A percentile compares a stretch with the other conserved stretches of the same genome.
phyloP scores from a whole-genome alignment of 2,113 vertebrate species.

The Thryonomys swinderianus region DNA sequence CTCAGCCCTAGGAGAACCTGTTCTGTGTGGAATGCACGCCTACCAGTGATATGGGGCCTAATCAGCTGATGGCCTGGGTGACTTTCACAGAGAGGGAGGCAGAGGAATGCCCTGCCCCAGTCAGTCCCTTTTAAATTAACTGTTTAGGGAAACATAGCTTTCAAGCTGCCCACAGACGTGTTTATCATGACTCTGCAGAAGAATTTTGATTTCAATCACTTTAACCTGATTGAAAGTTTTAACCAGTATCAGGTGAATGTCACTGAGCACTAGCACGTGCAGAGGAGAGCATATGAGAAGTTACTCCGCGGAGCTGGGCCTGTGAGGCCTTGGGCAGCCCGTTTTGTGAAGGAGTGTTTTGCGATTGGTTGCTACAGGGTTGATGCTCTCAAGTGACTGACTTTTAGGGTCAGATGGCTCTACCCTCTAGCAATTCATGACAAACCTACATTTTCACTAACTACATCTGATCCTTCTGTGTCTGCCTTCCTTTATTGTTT shows the following conservation, averaged over 20 bases:
- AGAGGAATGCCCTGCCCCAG: not conserved
- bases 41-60: not conserved
- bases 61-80: not conserved
- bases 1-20: not conserved
- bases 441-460: not conserved
- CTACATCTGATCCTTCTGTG: not conserved
- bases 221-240: constrained; percentile 4
- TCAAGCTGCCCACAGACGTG: not conserved
- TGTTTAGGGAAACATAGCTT: not conserved
- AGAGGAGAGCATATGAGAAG: not conserved
- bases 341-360: not conserved
- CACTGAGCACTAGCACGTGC: not conserved
- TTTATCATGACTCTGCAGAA: not conserved
- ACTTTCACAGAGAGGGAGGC: not conserved
- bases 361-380: not conserved
- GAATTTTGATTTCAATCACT: not conserved
- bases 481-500: not conserved
- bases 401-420: not conserved
- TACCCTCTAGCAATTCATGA: not conserved
- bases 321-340: not conserved
- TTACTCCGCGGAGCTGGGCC: not conserved
- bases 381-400: not conserved
- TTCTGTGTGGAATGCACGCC: not conserved
- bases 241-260: not conserved
- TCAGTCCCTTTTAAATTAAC: not conserved